Conservation (phyloP, 2,888 invertebrate genomes). For the Lasius platythorax region DNA sequence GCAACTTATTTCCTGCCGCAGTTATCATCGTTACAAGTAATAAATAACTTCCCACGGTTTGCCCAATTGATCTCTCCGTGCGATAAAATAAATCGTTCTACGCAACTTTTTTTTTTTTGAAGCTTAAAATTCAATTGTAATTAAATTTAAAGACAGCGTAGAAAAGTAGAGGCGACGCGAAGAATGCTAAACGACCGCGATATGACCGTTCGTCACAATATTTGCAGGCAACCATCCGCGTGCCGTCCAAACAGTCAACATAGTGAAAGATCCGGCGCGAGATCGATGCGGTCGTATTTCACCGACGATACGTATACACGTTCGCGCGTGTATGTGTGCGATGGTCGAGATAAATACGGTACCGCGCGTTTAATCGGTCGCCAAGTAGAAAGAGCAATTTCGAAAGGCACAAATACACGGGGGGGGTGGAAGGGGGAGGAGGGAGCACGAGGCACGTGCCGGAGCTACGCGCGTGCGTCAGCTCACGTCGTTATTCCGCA, state of each 20-base stretch:
- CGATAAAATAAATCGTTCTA: background rate
- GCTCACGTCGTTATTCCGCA: conserved; percentile 68
- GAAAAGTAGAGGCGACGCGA: background rate
- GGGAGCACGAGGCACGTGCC: conserved; percentile 81
- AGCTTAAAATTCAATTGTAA: background rate
- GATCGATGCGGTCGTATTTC: conserved; percentile 63
- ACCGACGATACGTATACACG: conserved; percentile 49
- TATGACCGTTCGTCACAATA: conserved; percentile 38
- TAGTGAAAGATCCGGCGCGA: conserved; percentile 47
- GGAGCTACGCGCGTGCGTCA: conserved; percentile 82
- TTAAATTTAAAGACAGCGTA: background rate
- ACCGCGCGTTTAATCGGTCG: conserved; percentile 75
- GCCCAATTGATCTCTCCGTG: background rate
- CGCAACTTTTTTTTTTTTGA: background rate
- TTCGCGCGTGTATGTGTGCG: conserved; percentile 61
- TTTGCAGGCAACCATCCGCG: conserved; percentile 36
- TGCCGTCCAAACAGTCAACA: conserved; percentile 46
- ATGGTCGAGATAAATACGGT: conserved; percentile 71
- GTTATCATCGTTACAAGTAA: background rate
- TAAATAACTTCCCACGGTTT: background rate
- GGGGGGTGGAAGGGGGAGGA: conserved; percentile 19
- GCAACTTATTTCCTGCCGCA: conserved; percentile 15
- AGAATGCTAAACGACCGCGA: background rate
- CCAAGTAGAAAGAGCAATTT: conserved; percentile 75
- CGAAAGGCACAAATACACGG: conserved; percentile 60